Conservation (phyloP, 2,888 invertebrate genomes). For the Cybosia mesomella region DNA sequence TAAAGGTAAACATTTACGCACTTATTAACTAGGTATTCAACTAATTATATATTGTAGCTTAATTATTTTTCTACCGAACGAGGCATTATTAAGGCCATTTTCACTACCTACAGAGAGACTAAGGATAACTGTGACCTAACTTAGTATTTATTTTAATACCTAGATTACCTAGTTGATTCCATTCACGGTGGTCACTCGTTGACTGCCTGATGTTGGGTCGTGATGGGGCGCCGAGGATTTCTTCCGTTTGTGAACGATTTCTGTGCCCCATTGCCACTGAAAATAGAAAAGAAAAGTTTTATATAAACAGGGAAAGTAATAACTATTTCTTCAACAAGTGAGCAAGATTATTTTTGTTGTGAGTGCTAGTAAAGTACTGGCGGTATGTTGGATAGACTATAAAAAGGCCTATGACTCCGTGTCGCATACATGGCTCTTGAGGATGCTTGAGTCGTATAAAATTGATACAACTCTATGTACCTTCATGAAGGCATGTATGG, state of each 20-base stretch:
- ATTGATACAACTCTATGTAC: too few species aligned
- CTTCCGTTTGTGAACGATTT: constrained; percentile 65
- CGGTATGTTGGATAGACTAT: too few species aligned
- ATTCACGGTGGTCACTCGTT: constrained; percentile 18
- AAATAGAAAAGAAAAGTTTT: constrained; percentile 41
- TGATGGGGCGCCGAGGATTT: constrained; percentile 60
- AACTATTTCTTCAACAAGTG: background rate
- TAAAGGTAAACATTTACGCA: background rate
- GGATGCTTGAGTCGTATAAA: too few species aligned
- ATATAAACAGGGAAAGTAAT: background rate
- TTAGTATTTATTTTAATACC: background rate
- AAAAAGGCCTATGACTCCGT: too few species aligned
- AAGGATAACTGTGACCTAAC: background rate
- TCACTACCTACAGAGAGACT: background rate
- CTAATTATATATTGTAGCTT: background rate
- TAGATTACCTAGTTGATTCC: constrained; percentile 18
- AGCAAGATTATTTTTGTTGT: too few species aligned
- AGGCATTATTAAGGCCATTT: background rate
- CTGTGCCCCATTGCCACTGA: constrained; percentile 76
- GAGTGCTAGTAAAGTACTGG: too few species aligned
- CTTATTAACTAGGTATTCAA: background rate
- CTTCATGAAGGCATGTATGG: too few species aligned
- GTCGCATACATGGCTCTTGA: too few species aligned
- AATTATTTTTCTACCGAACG: background rate
- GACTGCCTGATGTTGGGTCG: constrained; percentile 55